These are phyloP conservation scores for Caenorhabditis wallacei DNA, from an alignment of 2,888 invertebrate species.

Conservation along the genomic window DNA sequence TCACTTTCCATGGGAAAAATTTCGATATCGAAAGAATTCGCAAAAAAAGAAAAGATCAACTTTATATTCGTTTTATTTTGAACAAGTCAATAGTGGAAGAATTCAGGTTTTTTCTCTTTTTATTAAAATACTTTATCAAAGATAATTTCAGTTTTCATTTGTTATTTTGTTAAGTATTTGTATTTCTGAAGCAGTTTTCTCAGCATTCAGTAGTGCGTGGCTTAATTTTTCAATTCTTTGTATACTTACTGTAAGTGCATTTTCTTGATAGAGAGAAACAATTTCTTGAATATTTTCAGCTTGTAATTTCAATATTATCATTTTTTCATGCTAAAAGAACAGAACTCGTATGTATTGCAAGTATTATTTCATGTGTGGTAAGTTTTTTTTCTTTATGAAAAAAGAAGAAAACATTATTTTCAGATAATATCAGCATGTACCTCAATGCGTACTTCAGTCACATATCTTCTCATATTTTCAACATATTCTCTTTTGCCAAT, in stretches of 20 bases:
- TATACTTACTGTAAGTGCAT: slow-evolving; percentile 52
- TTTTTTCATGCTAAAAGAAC: slow-evolving; percentile 67
- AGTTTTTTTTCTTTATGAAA: not conserved
- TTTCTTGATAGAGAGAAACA: not conserved
- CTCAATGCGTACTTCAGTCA: slow-evolving; percentile 70
- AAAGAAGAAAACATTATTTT: slow-evolving; percentile 1
- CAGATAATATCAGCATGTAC: slow-evolving; percentile 71
- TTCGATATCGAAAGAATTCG: slow-evolving; percentile 44
- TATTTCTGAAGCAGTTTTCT: slow-evolving; percentile 51
- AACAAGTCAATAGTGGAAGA: slow-evolving; percentile 75
- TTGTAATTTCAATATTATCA: slow-evolving; percentile 51
- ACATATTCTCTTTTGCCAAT: slow-evolving; percentile 80
- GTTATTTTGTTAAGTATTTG: slow-evolving; percentile 58
- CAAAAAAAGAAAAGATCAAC: slow-evolving; percentile 57
- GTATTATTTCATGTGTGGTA: slow-evolving; percentile 66
- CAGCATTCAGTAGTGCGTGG: slow-evolving; percentile 38
- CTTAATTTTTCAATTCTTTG: slow-evolving; percentile 53
- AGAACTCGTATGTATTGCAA: slow-evolving; percentile 64
- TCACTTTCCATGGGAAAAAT: slow-evolving; percentile 60
- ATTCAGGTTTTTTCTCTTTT: slow-evolving; percentile 65
- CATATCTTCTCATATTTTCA: slow-evolving; percentile 76
- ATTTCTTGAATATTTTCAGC: slow-evolving; percentile 29
- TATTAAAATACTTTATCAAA: not conserved
- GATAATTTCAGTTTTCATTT: slow-evolving; percentile 52
- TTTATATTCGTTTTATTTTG: slow-evolving; percentile 74